Percentiles rank a stretch among this genome's conserved stretches.
These are phyloP conservation scores for Allobates femoralis DNA, from an alignment of 2,797 vertebrate genomes.

Conservation along the genomic window DNA sequence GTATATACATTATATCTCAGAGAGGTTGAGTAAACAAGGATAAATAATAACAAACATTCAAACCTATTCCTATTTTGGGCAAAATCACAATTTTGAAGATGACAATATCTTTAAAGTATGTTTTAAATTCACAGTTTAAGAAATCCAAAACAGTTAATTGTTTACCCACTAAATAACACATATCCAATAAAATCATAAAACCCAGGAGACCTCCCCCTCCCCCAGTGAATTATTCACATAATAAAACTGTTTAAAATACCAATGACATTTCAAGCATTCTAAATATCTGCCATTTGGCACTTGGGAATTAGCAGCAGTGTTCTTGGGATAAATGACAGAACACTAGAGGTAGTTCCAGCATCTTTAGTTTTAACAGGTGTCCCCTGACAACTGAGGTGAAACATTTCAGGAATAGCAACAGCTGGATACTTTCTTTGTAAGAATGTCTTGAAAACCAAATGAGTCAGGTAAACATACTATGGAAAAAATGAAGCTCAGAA, in stretches of 20 bases:
- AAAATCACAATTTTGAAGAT: background rate
- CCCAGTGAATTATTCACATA: background rate
- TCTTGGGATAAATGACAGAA: constrained; percentile 22
- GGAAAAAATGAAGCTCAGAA: background rate
- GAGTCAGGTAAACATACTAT: background rate
- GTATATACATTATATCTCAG: too few relatives aligned
- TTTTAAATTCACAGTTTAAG: background rate
- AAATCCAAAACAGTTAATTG: background rate
- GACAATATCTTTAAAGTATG: background rate
- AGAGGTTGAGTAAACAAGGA: too few relatives aligned
- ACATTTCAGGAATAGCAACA: constrained; percentile 19
- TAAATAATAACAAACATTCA: too few relatives aligned
- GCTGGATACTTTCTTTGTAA: constrained; percentile 13
- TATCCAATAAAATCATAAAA: background rate
- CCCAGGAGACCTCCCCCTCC: background rate
- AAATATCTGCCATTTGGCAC: constrained; percentile 1
- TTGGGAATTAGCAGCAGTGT: constrained; percentile 13
- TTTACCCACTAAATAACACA: background rate
- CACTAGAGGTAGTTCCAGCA: constrained; percentile 14
- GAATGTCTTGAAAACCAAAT: constrained; percentile 25
- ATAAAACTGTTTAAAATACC: constrained; percentile 13
- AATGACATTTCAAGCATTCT: background rate
- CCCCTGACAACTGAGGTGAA: constrained; percentile 11
- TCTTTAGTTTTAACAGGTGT: constrained; percentile 21
- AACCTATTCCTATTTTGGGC: background rate